phyloP scores from a whole-genome alignment of 2,113 vertebrate species.

The Raja brachyura region DNA sequence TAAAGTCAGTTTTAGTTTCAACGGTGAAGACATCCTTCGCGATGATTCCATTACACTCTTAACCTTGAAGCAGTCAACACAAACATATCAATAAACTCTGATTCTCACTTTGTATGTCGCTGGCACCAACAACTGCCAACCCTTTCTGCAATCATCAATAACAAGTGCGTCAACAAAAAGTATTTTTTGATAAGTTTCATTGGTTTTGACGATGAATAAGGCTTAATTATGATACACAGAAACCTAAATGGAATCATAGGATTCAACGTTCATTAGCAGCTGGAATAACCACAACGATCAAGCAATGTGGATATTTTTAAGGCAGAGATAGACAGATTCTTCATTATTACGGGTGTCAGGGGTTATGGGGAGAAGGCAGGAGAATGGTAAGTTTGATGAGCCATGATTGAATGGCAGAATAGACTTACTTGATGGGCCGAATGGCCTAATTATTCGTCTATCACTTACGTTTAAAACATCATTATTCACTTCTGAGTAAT shows the following conservation, averaged over 20 bases:
- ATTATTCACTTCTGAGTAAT: not conserved
- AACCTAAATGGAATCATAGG: not conserved
- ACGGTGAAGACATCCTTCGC: not conserved
- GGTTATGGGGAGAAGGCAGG: too few relatives aligned
- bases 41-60: not conserved
- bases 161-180: not conserved
- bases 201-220: not conserved
- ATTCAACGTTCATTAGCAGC: not conserved
- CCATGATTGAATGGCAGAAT: too few relatives aligned
- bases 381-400: too few relatives aligned
- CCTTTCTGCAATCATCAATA: not conserved
- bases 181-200: not conserved
- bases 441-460: too few relatives aligned
- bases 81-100: not conserved
- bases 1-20: not conserved
- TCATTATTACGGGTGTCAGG: too few relatives aligned
- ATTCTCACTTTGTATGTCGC: not conserved
- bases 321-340: too few relatives aligned
- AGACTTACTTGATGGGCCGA: too few relatives aligned
- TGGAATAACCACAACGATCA: not conserved
- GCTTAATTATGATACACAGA: not conserved
- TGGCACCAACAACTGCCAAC: not conserved
- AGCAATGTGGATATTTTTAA: not conserved
- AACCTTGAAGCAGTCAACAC: not conserved
- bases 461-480: not conserved